phyloP scores from a whole-genome alignment of 2,797 vertebrate genomes.

The Hoplostethus atlanticus region DNA sequence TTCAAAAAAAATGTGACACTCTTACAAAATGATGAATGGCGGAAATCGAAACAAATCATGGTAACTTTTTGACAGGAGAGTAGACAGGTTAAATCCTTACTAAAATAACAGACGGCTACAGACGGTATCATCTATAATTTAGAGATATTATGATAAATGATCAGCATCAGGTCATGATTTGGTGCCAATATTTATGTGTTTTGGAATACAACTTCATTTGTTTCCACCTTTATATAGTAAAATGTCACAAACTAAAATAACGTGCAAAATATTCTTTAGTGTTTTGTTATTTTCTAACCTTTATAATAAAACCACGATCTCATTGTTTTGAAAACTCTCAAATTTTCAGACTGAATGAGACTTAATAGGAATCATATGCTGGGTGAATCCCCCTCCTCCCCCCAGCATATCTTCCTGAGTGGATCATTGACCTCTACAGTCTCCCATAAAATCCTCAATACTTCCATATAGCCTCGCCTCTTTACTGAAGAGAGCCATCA shows the following conservation, averaged over 20 bases:
- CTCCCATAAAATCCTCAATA: slow-evolving; percentile 20
- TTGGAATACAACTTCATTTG: no score
- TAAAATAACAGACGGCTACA: not conserved
- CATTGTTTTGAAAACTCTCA: not conserved
- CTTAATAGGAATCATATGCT: slow-evolving; percentile 16
- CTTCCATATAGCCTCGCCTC: slow-evolving; percentile 13
- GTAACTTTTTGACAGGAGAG: no score
- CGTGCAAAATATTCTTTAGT: not conserved
- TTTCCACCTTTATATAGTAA: not conserved
- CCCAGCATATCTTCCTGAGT: not conserved
- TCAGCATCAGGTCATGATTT: no score
- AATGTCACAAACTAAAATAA: not conserved
- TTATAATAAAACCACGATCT: not conserved
- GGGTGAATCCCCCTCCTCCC: not conserved
- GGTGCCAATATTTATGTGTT: no score
- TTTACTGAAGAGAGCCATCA: not conserved
- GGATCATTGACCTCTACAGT: not conserved
- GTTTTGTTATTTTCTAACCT: not conserved
- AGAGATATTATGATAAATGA: no score
- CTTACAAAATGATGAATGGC: not conserved
- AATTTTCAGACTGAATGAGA: slow-evolving; percentile 8
- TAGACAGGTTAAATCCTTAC: no score
- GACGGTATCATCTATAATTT: not conserved
- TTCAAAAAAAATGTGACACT: not conserved
- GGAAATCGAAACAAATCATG: not conserved